These are phyloP conservation scores for Lagria hirta DNA, from an alignment of 2,888 invertebrate genomes.

Conservation along the genomic window DNA sequence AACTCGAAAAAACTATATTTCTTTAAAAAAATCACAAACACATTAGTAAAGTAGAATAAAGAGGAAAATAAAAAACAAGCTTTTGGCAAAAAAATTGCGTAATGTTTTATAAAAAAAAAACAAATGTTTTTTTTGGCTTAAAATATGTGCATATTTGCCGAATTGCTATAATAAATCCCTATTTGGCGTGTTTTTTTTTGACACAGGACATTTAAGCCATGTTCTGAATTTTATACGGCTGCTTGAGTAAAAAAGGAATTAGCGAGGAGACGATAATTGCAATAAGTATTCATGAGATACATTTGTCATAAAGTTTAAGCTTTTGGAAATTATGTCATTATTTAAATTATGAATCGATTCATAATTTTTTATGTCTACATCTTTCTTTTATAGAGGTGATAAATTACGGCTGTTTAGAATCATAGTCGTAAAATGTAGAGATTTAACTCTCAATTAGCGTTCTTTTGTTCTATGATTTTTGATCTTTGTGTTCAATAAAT, in stretches of 20 bases:
- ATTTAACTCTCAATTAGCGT: conserved; percentile 8
- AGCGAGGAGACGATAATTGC: background rate
- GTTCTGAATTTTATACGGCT: too few species aligned
- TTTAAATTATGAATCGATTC: conserved; percentile 16
- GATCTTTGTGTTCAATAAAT: background rate
- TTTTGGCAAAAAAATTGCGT: too few species aligned
- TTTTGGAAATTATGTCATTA: conserved; percentile 16
- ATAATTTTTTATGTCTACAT: conserved; percentile 10
- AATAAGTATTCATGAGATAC: background rate
- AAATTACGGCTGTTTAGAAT: conserved; percentile 12
- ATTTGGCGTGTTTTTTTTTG: too few species aligned
- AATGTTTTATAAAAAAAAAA: too few species aligned
- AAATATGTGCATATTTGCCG: too few species aligned
- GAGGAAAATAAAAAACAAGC: too few species aligned
- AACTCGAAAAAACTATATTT: too few species aligned
- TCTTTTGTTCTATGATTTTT: conserved; percentile 2
- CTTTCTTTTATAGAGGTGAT: conserved; percentile 4
- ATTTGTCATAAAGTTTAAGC: background rate
- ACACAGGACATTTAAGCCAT: too few species aligned
- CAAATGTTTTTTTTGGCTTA: too few species aligned
- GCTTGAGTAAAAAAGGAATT: background rate
- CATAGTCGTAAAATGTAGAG: conserved; percentile 10
- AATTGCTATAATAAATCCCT: too few species aligned
- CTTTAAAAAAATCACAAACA: too few species aligned
- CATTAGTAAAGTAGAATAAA: too few species aligned